Evolutionary conservation across 2,888 invertebrate species (phyloP).

Genomic region (Leucoptera coffeella): DNA sequence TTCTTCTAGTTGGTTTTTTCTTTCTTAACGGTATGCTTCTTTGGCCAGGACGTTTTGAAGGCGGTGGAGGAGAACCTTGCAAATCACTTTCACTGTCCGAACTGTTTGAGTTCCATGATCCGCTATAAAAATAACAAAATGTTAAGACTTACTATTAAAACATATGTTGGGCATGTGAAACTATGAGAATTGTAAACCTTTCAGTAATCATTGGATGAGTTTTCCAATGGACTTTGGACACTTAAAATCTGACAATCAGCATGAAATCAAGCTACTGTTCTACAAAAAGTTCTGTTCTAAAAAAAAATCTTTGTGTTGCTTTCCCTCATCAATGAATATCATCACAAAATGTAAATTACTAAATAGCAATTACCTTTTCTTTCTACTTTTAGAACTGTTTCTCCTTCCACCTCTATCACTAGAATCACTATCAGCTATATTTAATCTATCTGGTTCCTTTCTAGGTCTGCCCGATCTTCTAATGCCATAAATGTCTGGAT

Average conservation of each 20-base stretch:
- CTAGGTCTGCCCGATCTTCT: slow-evolving; percentile 71
- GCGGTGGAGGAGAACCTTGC: slow-evolving; percentile 61
- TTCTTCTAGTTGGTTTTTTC: slow-evolving; percentile 43
- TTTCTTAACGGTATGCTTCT: slow-evolving; percentile 46
- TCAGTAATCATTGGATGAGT: too few relatives aligned
- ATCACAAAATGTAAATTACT: too few relatives aligned
- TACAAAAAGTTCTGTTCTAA: too few relatives aligned
- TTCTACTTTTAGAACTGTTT: slow-evolving; percentile 49
- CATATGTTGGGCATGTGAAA: too few relatives aligned
- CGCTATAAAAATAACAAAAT: slow-evolving; percentile 24
- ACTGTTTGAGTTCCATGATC: slow-evolving; percentile 66
- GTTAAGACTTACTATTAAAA: too few relatives aligned
- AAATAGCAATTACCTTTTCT: too few relatives aligned
- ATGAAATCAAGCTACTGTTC: too few relatives aligned
- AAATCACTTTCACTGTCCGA: slow-evolving; percentile 67
- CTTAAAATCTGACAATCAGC: too few relatives aligned
- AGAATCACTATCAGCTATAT: slow-evolving; percentile 57
- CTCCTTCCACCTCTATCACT: slow-evolving; percentile 54
- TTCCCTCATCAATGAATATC: too few relatives aligned
- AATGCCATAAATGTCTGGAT: slow-evolving; percentile 78
- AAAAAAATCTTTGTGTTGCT: too few relatives aligned
- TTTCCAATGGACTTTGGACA: too few relatives aligned
- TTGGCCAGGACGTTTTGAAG: slow-evolving; percentile 50
- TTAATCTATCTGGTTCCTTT: slow-evolving; percentile 67
- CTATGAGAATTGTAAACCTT: too few relatives aligned